Conservation (phyloP, 2,888 invertebrate species). For the Microplitis manilae region DNA sequence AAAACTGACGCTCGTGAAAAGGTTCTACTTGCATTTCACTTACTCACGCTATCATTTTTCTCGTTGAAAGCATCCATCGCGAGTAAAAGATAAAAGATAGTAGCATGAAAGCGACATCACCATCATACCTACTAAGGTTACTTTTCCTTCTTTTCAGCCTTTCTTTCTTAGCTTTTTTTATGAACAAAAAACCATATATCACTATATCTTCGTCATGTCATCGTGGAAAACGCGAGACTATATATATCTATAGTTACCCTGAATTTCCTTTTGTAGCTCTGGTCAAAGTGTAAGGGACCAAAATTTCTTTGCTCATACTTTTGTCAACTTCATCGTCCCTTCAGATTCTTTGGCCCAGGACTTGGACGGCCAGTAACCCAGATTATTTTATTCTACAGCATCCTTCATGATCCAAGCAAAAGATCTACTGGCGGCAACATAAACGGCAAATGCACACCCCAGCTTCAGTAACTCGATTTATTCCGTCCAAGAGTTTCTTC, state of each 20-base stretch:
- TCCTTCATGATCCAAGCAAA: conserved; percentile 26
- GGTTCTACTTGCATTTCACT: conserved; percentile 23
- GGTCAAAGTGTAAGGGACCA: conserved; percentile 17
- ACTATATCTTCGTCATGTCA: conserved; percentile 56
- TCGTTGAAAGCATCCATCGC: conserved; percentile 47
- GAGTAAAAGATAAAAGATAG: conserved; percentile 56
- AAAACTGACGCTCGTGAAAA: background rate
- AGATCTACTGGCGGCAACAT: background rate
- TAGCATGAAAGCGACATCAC: conserved; percentile 42
- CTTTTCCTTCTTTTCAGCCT: conserved; percentile 21
- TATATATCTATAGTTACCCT: background rate
- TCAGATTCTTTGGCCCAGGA: conserved; percentile 12
- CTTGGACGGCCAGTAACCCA: conserved; percentile 17
- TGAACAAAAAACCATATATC: conserved; percentile 30
- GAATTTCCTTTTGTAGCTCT: conserved; percentile 9
- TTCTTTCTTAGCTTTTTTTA: conserved; percentile 22
- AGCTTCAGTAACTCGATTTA: conserved; percentile 62
- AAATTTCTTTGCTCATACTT: conserved; percentile 49
- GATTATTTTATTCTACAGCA: conserved; percentile 28
- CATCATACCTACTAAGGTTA: conserved; percentile 32
- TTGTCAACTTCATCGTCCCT: conserved; percentile 35
- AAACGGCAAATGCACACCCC: conserved; percentile 32
- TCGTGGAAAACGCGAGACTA: conserved; percentile 22
- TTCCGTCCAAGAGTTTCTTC: conserved; percentile 30
- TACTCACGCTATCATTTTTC: conserved; percentile 45